Conservation (phyloP, 2,113 vertebrate species). For the Rhegmatorhina hoffmannsi region DNA sequence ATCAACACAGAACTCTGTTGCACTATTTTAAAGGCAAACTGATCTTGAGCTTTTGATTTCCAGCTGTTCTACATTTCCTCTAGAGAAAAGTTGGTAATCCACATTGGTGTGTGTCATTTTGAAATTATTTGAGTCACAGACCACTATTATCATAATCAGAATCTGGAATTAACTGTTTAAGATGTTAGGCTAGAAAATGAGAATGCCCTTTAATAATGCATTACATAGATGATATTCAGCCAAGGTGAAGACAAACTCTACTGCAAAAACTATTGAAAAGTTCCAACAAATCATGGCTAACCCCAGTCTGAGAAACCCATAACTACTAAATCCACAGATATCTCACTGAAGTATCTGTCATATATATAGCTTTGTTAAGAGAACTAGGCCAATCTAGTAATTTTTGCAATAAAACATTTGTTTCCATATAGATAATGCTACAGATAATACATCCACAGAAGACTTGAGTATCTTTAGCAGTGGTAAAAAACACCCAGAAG, state of each 20-base stretch:
- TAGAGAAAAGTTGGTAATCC: background rate
- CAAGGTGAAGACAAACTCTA: background rate
- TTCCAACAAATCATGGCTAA: background rate
- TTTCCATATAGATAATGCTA: background rate
- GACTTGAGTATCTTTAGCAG: background rate
- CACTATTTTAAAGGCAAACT: background rate
- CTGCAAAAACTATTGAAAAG: background rate
- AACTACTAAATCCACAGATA: background rate
- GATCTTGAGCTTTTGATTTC: background rate
- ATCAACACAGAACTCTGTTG: background rate
- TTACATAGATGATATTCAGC: background rate
- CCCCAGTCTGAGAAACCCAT: background rate
- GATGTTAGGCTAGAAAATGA: background rate
- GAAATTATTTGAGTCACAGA: background rate
- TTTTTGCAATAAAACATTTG: background rate
- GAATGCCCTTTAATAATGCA: background rate
- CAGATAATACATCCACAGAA: background rate
- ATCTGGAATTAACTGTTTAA: background rate
- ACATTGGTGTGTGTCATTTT: background rate
- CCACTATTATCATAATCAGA: background rate
- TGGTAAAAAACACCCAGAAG: background rate
- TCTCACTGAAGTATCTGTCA: background rate
- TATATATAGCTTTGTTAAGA: background rate
- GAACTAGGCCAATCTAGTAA: background rate
- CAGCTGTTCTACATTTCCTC: background rate